phyloP scores from a whole-genome alignment of 2,888 invertebrate genomes.

The Dryobotodes eremita region DNA sequence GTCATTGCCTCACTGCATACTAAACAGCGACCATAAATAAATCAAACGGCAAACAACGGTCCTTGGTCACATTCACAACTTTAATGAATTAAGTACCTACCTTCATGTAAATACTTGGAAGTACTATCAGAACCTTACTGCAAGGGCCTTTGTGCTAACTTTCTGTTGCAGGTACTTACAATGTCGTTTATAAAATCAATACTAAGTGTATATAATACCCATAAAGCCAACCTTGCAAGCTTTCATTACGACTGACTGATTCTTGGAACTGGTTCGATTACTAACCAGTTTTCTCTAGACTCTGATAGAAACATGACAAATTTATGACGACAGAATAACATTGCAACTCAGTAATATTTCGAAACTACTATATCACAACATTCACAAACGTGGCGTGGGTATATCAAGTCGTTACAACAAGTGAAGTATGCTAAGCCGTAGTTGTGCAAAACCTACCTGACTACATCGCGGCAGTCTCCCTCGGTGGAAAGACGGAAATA shows the following conservation, averaged over 20 bases:
- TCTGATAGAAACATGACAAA: slow-evolving; percentile 71
- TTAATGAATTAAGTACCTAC: slow-evolving; percentile 21
- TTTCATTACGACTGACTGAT: slow-evolving; percentile 71
- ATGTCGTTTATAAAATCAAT: slow-evolving; percentile 24
- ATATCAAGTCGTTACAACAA: slow-evolving; percentile 49
- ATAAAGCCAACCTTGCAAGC: slow-evolving; percentile 69
- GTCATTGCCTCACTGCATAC: slow-evolving; percentile 78
- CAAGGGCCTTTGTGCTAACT: slow-evolving; percentile 7
- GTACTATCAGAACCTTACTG: neutral
- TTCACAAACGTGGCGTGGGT: slow-evolving; percentile 49
- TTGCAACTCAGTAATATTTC: slow-evolving; percentile 64
- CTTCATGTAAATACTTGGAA: slow-evolving; percentile 21
- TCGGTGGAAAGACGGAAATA: slow-evolving; percentile 96
- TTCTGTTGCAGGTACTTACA: slow-evolving; percentile 6
- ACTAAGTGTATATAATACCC: slow-evolving; percentile 37
- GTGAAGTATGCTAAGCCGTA: slow-evolving; percentile 46
- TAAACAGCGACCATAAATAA: slow-evolving; percentile 72
- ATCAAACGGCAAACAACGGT: slow-evolving; percentile 65
- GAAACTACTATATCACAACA: slow-evolving; percentile 58
- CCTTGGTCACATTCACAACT: slow-evolving; percentile 56
- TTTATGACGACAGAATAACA: slow-evolving; percentile 70
- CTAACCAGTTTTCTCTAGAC: slow-evolving; percentile 72
- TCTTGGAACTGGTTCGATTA: slow-evolving; percentile 70
- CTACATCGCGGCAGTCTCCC: slow-evolving; percentile 97
- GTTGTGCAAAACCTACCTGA: slow-evolving; percentile 92